Evolutionary conservation across 1,140 invertebrate species (phyloP), one percentile per base, ranked within the genome.

Genomic region (Oncopeltus fasciatus): DNA sequence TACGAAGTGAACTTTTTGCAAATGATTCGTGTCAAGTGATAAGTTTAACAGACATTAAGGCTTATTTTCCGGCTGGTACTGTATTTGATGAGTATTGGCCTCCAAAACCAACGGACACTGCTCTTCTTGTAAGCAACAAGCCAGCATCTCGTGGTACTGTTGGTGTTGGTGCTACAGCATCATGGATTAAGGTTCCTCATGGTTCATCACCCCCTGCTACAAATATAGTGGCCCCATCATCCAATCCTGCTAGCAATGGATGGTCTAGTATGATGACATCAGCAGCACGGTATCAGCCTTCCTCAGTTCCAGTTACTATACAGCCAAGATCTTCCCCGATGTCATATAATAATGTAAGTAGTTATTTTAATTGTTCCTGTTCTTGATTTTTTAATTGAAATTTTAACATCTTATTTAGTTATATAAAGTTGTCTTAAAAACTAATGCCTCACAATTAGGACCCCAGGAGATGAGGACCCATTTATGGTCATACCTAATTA

Each of bases 1-100:
- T 93, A 59, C 78, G 89, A 62, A 92, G 91, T 72, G 90, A 93
- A 78, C 74, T 92, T 20, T 93, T 93, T 75, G 87, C 87, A 1
- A 88, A 85, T 78, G 88, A 92, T 69, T 87, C 85, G 3, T 91
- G 90, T 70, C 85, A 85, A 49, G 89, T 92, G 63, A 92, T 92
- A 28, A 90, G 87, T 76, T 77, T 93, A 62, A 84, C 84, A 38
- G 90, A 93, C 72, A 90, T 95, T 68, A 90, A 90, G 70, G 86
- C 86, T 70, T 92, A 92, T 70, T 93, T 93, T 68, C 89, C 90
- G 1, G 85, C 86, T 21, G 87, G 87, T 9, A 92, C 90, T 1
- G 80, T 85, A 49, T 93, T 93, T 72, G 88, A 92, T 69, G 89
- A 92, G 64, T 92, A 91, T 73, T 93, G 90, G 90, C 89, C 90